Conservation (phyloP, 23 tunicate species). For the Aplidium turbinatum region DNA sequence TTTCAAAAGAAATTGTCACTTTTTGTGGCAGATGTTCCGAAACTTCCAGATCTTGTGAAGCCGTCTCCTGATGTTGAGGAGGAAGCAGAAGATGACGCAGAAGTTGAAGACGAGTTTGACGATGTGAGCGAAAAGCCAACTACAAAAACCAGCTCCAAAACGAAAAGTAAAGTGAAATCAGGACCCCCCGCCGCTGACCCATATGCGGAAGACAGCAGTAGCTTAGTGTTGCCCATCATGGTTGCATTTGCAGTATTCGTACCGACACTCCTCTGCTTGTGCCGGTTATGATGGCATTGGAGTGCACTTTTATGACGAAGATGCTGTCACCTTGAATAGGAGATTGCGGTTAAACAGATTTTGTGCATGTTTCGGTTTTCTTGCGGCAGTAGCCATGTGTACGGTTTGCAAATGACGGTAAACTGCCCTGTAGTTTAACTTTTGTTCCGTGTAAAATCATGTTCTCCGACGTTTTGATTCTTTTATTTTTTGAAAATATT, state of each 20-base stretch:
- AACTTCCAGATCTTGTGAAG: slow-evolving; percentile 59
- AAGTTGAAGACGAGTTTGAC: slow-evolving; percentile 56
- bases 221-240: slow-evolving; percentile 80
- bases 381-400: too few relatives aligned
- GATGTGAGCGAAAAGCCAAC: slow-evolving; percentile 11
- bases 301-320: too few relatives aligned
- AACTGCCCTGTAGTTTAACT: too few relatives aligned
- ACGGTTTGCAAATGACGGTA: too few relatives aligned
- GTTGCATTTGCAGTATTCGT: slow-evolving; percentile 79
- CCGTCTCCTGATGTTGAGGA: slow-evolving; percentile 4
- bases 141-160: too few relatives aligned
- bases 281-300: slow-evolving; percentile 70
- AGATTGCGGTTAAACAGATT: too few relatives aligned
- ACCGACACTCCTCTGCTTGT: slow-evolving; percentile 75
- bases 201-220: slow-evolving; percentile 82
- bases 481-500: too few relatives aligned
- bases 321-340: too few relatives aligned
- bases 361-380: too few relatives aligned
- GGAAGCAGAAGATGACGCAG: slow-evolving; percentile 57
- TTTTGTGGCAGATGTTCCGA: slow-evolving; percentile 48
- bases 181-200: slow-evolving; percentile 92
- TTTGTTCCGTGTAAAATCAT: too few relatives aligned
- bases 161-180: slow-evolving; percentile 69
- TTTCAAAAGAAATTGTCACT: too few relatives aligned
- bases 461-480: too few relatives aligned